A percentile compares a stretch with the other conserved stretches of the same genome.
These are phyloP conservation scores for Aphelocoma californica DNA, from an alignment of 2,797 vertebrate genomes.

Conservation along the genomic window DNA sequence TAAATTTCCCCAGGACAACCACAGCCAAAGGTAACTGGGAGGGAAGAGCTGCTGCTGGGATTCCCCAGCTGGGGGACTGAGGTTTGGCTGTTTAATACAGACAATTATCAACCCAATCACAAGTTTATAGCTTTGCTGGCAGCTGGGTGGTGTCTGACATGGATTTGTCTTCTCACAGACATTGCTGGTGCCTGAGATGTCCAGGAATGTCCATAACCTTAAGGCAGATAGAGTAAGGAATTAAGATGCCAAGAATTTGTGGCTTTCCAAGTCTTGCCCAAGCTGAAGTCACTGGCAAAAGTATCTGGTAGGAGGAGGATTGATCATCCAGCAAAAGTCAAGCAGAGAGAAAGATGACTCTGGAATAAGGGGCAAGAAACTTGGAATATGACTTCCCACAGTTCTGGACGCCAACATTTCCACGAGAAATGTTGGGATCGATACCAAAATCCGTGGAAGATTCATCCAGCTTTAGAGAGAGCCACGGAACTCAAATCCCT, in stretches of 20 bases:
- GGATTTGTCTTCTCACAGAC: not conserved
- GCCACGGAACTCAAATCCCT: fast-evolving
- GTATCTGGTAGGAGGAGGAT: not conserved
- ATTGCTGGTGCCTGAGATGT: not conserved
- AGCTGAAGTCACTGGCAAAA: not conserved
- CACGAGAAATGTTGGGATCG: fast-evolving
- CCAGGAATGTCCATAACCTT: not conserved
- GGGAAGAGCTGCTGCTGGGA: not conserved
- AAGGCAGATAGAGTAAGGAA: not conserved
- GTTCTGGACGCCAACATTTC: not conserved
- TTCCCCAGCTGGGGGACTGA: not conserved
- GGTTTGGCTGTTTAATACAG: not conserved
- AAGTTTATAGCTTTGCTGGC: not conserved
- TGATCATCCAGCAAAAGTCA: not conserved
- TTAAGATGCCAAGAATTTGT: not conserved
- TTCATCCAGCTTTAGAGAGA: not conserved
- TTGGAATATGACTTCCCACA: not conserved
- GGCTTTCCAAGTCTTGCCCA: not conserved
- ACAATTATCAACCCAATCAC: not conserved
- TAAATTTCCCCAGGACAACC: not conserved
- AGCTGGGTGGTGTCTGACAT: not conserved
- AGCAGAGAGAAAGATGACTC: not conserved
- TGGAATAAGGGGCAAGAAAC: not conserved
- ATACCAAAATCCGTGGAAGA: not conserved
- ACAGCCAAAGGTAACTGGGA: not conserved